These are phyloP conservation scores for Dyspetes luteomarginatus DNA, from an alignment of 2,888 invertebrate species.

Conservation along the genomic window DNA sequence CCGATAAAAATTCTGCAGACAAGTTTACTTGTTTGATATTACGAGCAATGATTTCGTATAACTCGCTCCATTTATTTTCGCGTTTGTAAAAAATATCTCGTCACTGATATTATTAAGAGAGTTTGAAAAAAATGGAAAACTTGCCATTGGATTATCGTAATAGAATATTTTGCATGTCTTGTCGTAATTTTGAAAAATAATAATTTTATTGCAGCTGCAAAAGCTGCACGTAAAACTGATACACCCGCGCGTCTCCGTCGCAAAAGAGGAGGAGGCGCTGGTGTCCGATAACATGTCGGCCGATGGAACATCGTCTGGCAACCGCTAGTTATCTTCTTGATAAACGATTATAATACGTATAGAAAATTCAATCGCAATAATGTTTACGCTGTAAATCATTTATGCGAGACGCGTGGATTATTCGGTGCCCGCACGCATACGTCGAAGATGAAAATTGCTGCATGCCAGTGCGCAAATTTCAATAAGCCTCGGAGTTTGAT, in stretches of 20 bases:
- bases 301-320: constrained; percentile 61
- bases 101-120: no score
- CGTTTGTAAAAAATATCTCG: no score
- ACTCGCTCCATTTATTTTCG: no score
- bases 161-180: no score
- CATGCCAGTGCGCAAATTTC: constrained; percentile 28
- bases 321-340: constrained; percentile 64
- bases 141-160: no score
- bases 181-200: no score
- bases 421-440: neutral
- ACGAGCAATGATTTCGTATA: neutral
- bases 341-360: constrained; percentile 64
- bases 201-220: constrained; percentile 14
- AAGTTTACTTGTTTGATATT: no score
- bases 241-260: constrained; percentile 34
- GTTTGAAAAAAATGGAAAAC: no score
- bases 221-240: constrained; percentile 19
- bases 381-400: constrained; percentile 58
- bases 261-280: constrained; percentile 61
- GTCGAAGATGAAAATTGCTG: constrained; percentile 53
- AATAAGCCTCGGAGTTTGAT: neutral
- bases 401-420: neutral
- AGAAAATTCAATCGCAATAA: constrained; percentile 67
- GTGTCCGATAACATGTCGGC: constrained; percentile 57
- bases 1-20: constrained; percentile 7